Evolutionary conservation across 2,113 vertebrate species (phyloP).

Genomic region (Mesoclemmys tuberculata): DNA sequence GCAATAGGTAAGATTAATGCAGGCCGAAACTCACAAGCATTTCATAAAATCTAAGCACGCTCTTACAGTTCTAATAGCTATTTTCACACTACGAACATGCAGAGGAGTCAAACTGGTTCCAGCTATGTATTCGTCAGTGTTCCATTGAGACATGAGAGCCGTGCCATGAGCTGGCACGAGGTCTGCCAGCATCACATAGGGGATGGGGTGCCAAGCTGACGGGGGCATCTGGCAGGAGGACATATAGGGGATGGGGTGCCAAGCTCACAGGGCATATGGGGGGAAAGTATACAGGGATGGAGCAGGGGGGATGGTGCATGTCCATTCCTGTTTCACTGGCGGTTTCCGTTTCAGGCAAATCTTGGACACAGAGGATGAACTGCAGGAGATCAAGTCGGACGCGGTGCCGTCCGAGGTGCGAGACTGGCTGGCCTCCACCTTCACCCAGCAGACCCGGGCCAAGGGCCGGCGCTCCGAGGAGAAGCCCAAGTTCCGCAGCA

Average conservation of each 20-base stretch:
- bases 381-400: constrained; percentile 90
- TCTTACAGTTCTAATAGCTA: background rate
- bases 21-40: background rate
- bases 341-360: constrained; percentile 80
- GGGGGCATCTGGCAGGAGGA: background rate
- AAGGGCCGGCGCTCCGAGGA: constrained; percentile 85
- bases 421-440: constrained; percentile 94
- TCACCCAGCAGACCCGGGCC: constrained; percentile 87
- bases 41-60: background rate
- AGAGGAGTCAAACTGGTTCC: background rate
- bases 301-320: background rate
- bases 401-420: constrained; percentile 91
- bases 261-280: background rate
- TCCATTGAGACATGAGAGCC: background rate
- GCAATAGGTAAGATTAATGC: background rate
- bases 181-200: background rate
- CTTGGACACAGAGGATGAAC: constrained; percentile 90
- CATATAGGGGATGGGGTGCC: background rate
- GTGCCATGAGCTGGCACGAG: background rate
- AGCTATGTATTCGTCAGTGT: background rate
- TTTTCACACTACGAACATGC: background rate
- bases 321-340: background rate
- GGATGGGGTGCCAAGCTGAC: background rate
- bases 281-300: background rate
- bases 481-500: constrained; percentile 95